Evolutionary conservation across 2,888 invertebrate genomes (phyloP).

Genomic region (Silvanus unidentatus): DNA sequence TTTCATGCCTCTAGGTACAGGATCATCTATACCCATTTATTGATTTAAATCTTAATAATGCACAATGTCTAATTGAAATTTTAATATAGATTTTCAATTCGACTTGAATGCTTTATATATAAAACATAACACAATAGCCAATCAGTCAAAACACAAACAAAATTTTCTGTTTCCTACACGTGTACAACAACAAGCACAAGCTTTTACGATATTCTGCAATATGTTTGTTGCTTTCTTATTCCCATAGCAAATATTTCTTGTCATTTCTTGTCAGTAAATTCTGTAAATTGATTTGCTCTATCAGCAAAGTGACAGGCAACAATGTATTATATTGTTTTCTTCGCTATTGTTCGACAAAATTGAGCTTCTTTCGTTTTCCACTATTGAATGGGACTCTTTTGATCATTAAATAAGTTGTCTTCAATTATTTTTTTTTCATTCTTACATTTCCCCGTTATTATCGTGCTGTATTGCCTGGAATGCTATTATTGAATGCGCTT

Average conservation of each 20-base stretch:
- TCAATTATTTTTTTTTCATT: conserved; percentile 23
- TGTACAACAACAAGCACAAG: too few relatives aligned
- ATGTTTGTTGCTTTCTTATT: conserved; percentile 19
- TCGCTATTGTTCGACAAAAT: conserved; percentile 32
- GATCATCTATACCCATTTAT: conserved; percentile 35
- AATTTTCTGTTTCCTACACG: too few relatives aligned
- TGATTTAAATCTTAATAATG: conserved; percentile 32
- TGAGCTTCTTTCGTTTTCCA: conserved; percentile 25
- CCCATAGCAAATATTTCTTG: conserved; percentile 24
- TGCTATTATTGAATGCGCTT: too few relatives aligned
- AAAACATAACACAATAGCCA: too few relatives aligned
- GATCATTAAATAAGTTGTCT: conserved; percentile 27
- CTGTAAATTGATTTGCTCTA: conserved; percentile 33
- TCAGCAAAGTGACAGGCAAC: conserved; percentile 33
- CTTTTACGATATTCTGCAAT: conserved; percentile 11
- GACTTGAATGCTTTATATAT: too few relatives aligned
- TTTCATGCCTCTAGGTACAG: conserved; percentile 37
- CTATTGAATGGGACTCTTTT: conserved; percentile 21
- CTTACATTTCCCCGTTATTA: background rate
- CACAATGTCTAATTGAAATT: conserved; percentile 29
- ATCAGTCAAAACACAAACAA: too few relatives aligned
- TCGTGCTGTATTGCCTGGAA: background rate
- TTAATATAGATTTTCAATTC: conserved; percentile 5
- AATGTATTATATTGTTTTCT: conserved; percentile 37
- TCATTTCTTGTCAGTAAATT: conserved; percentile 28